Conservation (phyloP, 2,797 vertebrate species). For the Eulemur albifrons region DNA sequence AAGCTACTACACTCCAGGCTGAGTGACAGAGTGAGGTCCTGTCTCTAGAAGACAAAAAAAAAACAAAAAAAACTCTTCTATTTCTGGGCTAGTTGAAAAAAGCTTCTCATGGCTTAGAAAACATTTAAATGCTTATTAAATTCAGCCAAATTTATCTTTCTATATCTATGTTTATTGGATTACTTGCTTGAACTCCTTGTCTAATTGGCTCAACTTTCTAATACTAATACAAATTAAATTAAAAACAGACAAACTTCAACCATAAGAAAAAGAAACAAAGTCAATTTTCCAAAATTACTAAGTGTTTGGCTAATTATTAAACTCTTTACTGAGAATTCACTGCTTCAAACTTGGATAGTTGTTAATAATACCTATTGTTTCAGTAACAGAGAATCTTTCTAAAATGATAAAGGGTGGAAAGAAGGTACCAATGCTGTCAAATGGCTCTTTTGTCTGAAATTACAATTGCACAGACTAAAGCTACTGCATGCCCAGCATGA, state of each 20-base stretch:
- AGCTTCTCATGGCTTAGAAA: background rate
- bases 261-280: background rate
- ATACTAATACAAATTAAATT: conserved; percentile 33
- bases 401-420: conserved; percentile 1
- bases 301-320: conserved; percentile 12
- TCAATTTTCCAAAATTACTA: background rate
- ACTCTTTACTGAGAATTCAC: background rate
- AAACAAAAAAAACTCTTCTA: background rate
- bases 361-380: conserved; percentile 41
- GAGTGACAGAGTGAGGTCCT: background rate
- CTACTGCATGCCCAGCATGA: background rate
- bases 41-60: too few species aligned
- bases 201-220: background rate
- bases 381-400: background rate
- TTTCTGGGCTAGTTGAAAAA: background rate
- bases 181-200: background rate
- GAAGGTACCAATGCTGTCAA: conserved; percentile 30
- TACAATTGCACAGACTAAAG: conserved; percentile 29
- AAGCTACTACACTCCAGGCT: background rate
- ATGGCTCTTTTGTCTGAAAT: conserved; percentile 50
- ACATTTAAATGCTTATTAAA: conserved; percentile 8
- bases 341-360: background rate
- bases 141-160: background rate
- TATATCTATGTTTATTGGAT: background rate
- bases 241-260: background rate